phyloP scores from a whole-genome alignment of 2,888 invertebrate species.

The Tupiocoris notatus region DNA sequence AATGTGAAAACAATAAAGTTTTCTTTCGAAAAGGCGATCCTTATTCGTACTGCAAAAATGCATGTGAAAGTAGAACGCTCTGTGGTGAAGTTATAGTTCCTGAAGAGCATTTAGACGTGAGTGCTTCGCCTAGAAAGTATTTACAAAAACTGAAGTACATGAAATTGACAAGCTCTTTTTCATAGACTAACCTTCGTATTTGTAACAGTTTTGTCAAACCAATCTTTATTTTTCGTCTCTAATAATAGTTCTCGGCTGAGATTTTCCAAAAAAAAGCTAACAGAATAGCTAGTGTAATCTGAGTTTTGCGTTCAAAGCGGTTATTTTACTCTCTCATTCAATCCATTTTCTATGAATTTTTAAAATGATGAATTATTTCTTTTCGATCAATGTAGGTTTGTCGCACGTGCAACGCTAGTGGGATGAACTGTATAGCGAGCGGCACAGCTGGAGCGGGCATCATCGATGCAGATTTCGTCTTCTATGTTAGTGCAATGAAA shows the following conservation, averaged over 20 bases:
- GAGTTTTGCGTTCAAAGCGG: too few species aligned
- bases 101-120: constrained; percentile 87
- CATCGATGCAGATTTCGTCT: constrained; percentile 85
- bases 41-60: constrained; percentile 81
- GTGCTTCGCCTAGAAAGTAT: too few species aligned
- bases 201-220: too few species aligned
- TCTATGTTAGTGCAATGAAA: constrained; percentile 93
- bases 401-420: constrained; percentile 81
- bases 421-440: constrained; percentile 70
- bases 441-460: constrained; percentile 67
- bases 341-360: neutral
- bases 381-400: too few species aligned
- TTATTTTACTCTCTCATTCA: constrained; percentile 1
- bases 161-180: too few species aligned
- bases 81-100: constrained; percentile 97
- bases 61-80: constrained; percentile 79
- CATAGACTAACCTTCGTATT: too few species aligned
- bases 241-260: too few species aligned
- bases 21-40: constrained; percentile 71
- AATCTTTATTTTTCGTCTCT: too few species aligned
- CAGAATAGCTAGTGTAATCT: too few species aligned
- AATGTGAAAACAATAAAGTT: constrained; percentile 84
- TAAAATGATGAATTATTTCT: too few species aligned
- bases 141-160: too few species aligned
- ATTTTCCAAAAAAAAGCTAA: too few species aligned